phyloP scores from a whole-genome alignment of 2,888 invertebrate genomes.

The Athalia cordata region DNA sequence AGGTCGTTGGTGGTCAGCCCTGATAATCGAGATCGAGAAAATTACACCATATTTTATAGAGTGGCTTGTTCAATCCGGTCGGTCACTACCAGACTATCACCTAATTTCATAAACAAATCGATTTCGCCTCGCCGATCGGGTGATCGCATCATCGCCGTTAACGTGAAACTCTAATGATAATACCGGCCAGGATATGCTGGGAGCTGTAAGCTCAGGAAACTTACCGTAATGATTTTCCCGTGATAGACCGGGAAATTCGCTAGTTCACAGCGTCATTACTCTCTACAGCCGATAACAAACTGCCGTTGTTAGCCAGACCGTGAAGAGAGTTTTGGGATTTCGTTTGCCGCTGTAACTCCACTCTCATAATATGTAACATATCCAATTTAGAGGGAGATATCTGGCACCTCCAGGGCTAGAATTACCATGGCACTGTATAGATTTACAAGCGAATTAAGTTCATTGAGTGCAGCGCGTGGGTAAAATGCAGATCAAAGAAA shows the following conservation, averaged over 20 bases:
- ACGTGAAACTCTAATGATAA: constrained; percentile 50
- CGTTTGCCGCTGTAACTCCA: too few relatives aligned
- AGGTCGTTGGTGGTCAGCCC: neutral
- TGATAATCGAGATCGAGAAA: neutral
- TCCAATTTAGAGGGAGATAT: too few relatives aligned
- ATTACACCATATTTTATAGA: neutral
- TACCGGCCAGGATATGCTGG: constrained; percentile 58
- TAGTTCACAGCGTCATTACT: constrained; percentile 9
- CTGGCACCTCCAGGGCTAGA: too few relatives aligned
- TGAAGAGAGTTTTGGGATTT: neutral
- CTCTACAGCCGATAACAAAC: neutral
- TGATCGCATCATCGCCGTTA: constrained; percentile 35
- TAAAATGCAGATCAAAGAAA: constrained; percentile 24
- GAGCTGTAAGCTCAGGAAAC: constrained; percentile 61
- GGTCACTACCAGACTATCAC: neutral
- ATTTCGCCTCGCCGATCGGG: constrained; percentile 11
- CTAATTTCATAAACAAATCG: constrained; percentile 17
- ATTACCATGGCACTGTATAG: too few relatives aligned
- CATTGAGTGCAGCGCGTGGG: constrained; percentile 3
- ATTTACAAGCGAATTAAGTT: neutral
- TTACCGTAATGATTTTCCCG: constrained; percentile 63
- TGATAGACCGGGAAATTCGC: constrained; percentile 48
- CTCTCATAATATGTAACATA: too few relatives aligned
- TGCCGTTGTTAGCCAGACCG: neutral
- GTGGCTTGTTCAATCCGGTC: too few relatives aligned